Evolutionary conservation across 2,888 invertebrate species (phyloP).

Genomic region (Ctenicera cuprea): DNA sequence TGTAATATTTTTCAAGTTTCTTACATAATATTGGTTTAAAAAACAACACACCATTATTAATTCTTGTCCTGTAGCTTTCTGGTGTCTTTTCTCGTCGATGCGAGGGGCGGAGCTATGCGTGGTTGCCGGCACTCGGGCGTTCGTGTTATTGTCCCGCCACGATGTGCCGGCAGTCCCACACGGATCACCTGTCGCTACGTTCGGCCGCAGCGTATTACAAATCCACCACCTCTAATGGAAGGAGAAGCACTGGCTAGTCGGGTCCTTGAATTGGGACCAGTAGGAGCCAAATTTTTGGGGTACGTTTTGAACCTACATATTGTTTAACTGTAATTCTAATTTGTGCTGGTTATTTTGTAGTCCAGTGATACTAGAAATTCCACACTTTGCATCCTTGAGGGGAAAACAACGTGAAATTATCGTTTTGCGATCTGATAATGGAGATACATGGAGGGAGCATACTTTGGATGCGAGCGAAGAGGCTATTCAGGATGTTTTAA

Average conservation of each 20-base stretch:
- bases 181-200: conserved; percentile 96
- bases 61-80: conserved; percentile 82
- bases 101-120: conserved; percentile 98
- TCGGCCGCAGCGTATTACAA: conserved; percentile 81
- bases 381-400: conserved; percentile 96
- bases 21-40: background rate
- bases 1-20: background rate
- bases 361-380: conserved; percentile 95
- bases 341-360: conserved; percentile 72
- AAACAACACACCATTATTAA: background rate
- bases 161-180: conserved; percentile 96
- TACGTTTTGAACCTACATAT: conserved; percentile 70
- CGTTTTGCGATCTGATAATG: conserved; percentile 96
- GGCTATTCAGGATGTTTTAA: conserved; percentile 92
- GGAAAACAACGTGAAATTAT: conserved; percentile 97
- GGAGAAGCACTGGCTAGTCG: conserved; percentile 98
- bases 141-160: conserved; percentile 96
- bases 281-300: conserved; percentile 97
- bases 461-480: conserved; percentile 89
- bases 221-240: conserved; percentile 98
- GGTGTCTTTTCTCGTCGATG: conserved; percentile 99
- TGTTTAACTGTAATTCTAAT: background rate
- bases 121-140: conserved; percentile 99
- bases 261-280: conserved; percentile 95
- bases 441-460: conserved; percentile 99